Conservation (phyloP, 2,888 invertebrate genomes). For the Steinernema carpocapsae region DNA sequence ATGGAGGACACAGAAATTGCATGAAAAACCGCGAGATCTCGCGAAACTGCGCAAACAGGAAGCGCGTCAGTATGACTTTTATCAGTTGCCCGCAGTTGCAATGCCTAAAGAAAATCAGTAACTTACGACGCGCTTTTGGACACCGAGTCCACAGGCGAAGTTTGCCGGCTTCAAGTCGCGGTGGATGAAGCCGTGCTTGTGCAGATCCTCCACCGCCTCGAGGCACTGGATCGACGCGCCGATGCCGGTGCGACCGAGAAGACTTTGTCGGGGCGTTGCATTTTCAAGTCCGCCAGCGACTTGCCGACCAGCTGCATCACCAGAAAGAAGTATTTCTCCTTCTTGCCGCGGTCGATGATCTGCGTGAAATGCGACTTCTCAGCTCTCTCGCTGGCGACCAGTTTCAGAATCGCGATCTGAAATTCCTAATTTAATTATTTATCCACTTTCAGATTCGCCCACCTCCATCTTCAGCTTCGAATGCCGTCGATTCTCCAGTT, state of each 20-base stretch:
- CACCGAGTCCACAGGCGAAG: slow-evolving; percentile 40
- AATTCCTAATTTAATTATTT: not conserved
- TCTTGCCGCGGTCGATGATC: slow-evolving; percentile 60
- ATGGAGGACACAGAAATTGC: no score
- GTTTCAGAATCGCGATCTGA: slow-evolving; percentile 59
- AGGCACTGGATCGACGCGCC: slow-evolving; percentile 56
- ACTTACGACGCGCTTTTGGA: slow-evolving; percentile 31
- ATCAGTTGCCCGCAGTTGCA: no score
- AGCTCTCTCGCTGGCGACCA: slow-evolving; percentile 42
- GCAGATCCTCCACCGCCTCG: slow-evolving; percentile 63
- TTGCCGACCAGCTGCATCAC: slow-evolving; percentile 61
- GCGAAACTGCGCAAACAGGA: no score
- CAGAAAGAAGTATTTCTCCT: slow-evolving; percentile 55
- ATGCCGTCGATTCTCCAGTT: slow-evolving; percentile 52
- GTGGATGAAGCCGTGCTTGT: slow-evolving; percentile 63
- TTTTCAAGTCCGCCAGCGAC: slow-evolving; percentile 55
- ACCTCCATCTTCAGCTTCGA: slow-evolving; percentile 66
- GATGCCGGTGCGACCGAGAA: slow-evolving; percentile 54
- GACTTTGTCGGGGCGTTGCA: slow-evolving; percentile 44
- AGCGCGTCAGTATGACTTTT: no score
- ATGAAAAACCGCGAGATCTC: no score
- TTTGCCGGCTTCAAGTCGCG: slow-evolving; percentile 52
- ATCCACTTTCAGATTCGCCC: not conserved
- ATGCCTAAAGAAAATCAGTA: no score
- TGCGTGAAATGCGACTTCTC: slow-evolving; percentile 54